Evolutionary conservation across 2,888 invertebrate genomes (phyloP).

Genomic region (Amphipyra berbera): DNA sequence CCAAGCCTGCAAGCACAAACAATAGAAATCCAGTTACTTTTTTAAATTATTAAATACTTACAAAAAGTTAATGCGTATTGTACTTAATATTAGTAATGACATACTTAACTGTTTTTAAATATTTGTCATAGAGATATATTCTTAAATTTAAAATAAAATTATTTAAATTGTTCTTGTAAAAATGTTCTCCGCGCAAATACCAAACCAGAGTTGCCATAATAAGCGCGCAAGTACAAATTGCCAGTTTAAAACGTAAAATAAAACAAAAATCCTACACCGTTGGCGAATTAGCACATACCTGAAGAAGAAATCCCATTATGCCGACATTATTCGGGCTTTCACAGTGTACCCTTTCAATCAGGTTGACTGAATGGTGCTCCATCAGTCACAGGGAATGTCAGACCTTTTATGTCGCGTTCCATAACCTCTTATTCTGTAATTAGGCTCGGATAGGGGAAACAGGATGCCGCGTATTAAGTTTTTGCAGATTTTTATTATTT

Average conservation of each 20-base stretch:
- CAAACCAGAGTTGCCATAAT: no score
- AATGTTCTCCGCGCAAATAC: no score
- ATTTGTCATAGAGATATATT: no score
- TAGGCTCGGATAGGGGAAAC: constrained; percentile 79
- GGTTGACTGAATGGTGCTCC: constrained; percentile 79
- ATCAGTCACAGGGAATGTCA: constrained; percentile 76
- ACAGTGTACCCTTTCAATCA: constrained; percentile 82
- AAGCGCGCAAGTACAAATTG: constrained; percentile 14
- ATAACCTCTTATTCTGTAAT: constrained; percentile 75
- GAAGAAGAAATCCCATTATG: constrained; percentile 75
- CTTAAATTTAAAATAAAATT: no score
- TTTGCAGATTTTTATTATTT: constrained; percentile 65
- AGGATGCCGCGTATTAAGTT: constrained; percentile 76
- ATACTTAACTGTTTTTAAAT: no score
- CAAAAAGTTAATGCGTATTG: no score
- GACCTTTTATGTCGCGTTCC: constrained; percentile 75
- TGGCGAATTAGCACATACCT: constrained; percentile 72
- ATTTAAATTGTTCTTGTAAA: no score
- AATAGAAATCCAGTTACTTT: neutral
- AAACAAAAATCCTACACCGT: constrained; percentile 40
- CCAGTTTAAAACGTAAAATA: constrained; percentile 31
- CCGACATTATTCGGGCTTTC: constrained; percentile 67
- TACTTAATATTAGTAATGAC: no score
- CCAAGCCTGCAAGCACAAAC: neutral
- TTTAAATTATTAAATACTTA: neutral